Evolutionary conservation across 2,113 vertebrate species (phyloP), one percentile per base, ranked within the genome.

Genomic region (Mormyrus lacerda): DNA sequence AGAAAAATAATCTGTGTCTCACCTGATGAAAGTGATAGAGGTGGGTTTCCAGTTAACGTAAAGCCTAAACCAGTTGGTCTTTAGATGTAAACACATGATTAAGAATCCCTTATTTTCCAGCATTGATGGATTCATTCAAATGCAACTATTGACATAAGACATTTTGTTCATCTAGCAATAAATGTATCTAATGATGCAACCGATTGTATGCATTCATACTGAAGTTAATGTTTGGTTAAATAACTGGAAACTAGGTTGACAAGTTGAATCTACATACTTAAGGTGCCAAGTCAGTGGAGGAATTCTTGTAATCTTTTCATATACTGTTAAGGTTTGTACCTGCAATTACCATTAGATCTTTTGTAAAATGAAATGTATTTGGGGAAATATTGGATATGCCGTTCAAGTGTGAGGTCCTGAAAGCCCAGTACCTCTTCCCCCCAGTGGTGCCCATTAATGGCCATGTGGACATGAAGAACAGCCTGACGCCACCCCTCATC

Each of bases 401-500:
- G 15, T 82, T 31, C 50, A 86, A 24, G 31, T 39, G 50, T 53
- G 69, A 19, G 35, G 39, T 50, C 27, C 88, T 19, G 48, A 73
- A 65, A 35, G 5, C 47, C 42, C 48, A n/a, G 9, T 35, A 0
- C 50, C 89, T 27, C 24, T 39, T 69, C 45, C 61, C 42, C 51
- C 24, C 89, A 95, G 97, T 97, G 94, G 96, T 97, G 90, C 96
- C 97, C 90, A 95, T 97, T 93, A 97, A 96, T 0, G 97, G 97
- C 44, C 97, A 96, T 55, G 96, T 96, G 0, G 98, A 99, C 91
- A 95, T 99, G 89, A 98, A 95, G 93, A 97, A 95, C 93, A 98
- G 96, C 92, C 94, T 99, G 93, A 95, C 98, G n/a, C 98, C 98
- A 0, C 98, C 98, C 0, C 96, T 99, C 6, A 99, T 99, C 91